Evolutionary conservation across 2,113 vertebrate genomes (phyloP).

Genomic region (Lathamus discolor): DNA sequence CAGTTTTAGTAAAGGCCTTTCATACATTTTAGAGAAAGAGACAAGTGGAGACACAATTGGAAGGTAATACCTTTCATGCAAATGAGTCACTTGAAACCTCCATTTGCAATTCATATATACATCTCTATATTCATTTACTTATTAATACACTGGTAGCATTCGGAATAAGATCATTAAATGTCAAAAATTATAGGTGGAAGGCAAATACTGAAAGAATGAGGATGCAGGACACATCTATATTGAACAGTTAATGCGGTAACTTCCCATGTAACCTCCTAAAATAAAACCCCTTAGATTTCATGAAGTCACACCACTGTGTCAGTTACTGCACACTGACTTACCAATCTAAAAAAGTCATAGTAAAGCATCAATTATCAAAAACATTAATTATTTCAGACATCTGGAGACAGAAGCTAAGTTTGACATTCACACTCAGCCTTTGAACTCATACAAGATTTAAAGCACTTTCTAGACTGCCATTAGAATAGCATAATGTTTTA

Average conservation of each 20-base stretch:
- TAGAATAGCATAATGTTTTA: neutral
- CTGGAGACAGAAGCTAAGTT: neutral
- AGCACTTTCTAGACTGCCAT: neutral
- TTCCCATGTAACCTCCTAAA: neutral
- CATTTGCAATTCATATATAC: neutral
- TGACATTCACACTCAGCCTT: neutral
- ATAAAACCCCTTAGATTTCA: neutral
- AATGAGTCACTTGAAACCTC: neutral
- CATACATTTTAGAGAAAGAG: neutral
- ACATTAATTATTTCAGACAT: neutral
- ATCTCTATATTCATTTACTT: neutral
- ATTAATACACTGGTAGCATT: neutral
- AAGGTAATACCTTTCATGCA: neutral
- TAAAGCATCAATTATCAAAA: neutral
- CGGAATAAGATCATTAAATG: neutral
- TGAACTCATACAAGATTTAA: neutral
- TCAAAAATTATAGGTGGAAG: neutral
- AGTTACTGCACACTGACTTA: neutral
- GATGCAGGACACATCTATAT: neutral
- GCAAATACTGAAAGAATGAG: neutral
- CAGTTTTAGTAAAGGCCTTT: neutral
- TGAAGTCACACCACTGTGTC: neutral
- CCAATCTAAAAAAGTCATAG: neutral
- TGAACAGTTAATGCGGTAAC: neutral
- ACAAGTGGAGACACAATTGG: neutral